Base-by-base conservation (phyloP, 2,888 invertebrate species). In the Eustalomyia histrio region DNA sequence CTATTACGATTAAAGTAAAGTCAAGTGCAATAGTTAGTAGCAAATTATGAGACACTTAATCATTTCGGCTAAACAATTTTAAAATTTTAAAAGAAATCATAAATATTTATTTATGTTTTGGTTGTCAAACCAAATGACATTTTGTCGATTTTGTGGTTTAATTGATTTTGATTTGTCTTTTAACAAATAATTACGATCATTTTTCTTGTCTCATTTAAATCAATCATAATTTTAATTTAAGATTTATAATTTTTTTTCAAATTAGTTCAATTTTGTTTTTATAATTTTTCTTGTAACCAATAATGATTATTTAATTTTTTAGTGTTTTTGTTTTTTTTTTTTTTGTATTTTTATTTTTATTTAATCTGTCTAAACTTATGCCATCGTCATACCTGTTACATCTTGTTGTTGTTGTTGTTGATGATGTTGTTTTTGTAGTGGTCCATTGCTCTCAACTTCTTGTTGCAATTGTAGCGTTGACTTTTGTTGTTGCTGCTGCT, bases 401-500 rank as follows among this genome's bases (percentile, higher is more conserved):
- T 78, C 76, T 81, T 67, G 68, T 55, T 60, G 61, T 53, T 67
- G 55, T 50, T 65, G 63, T 2, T 65, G 60, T 16, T 53, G 18
- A 60, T 60, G 64, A n/a, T 78, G 64, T 9, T 33, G 21, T 53
- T 67, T 9, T 61, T 24, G 21, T 47, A 58, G 72, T 69, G 76
- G 76, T 76, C 72, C 81, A 79, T 76, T 81, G 71, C 76, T 79
- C 63, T 72, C 63, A 50, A 63, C 57, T 69, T 76, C 73, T 72
- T 75, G 72, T 52, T 80, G 80, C 29, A 72, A 73, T 76, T 76
- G 76, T 21, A 76, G 67, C 33, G 67, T 60, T 53, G 75, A 43
- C 68, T 69, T 67, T 68, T 35, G 85, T 83, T 85, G 76, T 83
- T 84, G 83, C 72, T 83, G 55, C 83, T 84, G 65, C n/a, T 58